A percentile compares a stretch with the other conserved stretches of the same genome.
phyloP scores from a whole-genome alignment of 1,140 invertebrate species.

The Papilio glaucus region DNA sequence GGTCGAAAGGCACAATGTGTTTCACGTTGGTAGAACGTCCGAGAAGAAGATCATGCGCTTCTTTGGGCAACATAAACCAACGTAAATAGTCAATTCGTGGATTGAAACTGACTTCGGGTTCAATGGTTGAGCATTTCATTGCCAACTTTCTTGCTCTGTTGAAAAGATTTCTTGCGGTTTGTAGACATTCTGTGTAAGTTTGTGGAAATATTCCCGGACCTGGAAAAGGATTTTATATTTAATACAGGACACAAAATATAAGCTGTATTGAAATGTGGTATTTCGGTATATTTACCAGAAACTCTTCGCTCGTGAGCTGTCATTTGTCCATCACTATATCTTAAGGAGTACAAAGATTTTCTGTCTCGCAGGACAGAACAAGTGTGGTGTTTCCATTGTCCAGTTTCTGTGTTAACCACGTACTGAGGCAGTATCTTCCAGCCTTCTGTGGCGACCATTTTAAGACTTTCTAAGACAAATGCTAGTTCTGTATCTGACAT shows the following conservation, averaged over 20 bases:
- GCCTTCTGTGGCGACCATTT: slow-evolving; percentile 94
- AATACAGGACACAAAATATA: slow-evolving; percentile 14
- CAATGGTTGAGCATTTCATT: slow-evolving; percentile 88
- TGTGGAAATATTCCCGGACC: slow-evolving; percentile 88
- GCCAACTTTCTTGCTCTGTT: slow-evolving; percentile 90
- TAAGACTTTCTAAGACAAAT: slow-evolving; percentile 93
- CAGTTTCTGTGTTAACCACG: slow-evolving; percentile 92
- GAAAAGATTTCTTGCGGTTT: slow-evolving; percentile 91
- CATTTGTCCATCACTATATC: slow-evolving; percentile 91
- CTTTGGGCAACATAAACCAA: slow-evolving; percentile 93
- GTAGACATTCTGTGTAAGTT: slow-evolving; percentile 89
- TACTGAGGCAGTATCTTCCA: slow-evolving; percentile 96
- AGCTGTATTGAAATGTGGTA: slow-evolving; percentile 30
- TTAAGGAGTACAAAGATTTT: slow-evolving; percentile 92
- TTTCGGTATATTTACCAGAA: slow-evolving; percentile 74
- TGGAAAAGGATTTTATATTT: slow-evolving; percentile 48
- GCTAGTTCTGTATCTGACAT: slow-evolving; percentile 91
- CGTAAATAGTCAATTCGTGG: slow-evolving; percentile 87
- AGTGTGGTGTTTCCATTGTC: slow-evolving; percentile 94
- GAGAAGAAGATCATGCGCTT: slow-evolving; percentile 89
- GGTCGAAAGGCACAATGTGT: slow-evolving; percentile 89
- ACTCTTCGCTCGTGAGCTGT: slow-evolving; percentile 87
- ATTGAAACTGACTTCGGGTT: slow-evolving; percentile 88
- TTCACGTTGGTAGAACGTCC: slow-evolving; percentile 90
- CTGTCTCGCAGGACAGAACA: slow-evolving; percentile 91